Evolutionary conservation across 37 sponge, comb jelly and placozoan species (phyloP), one percentile per base, ranked within the genome.

Genomic region (Agelas oroides): DNA sequence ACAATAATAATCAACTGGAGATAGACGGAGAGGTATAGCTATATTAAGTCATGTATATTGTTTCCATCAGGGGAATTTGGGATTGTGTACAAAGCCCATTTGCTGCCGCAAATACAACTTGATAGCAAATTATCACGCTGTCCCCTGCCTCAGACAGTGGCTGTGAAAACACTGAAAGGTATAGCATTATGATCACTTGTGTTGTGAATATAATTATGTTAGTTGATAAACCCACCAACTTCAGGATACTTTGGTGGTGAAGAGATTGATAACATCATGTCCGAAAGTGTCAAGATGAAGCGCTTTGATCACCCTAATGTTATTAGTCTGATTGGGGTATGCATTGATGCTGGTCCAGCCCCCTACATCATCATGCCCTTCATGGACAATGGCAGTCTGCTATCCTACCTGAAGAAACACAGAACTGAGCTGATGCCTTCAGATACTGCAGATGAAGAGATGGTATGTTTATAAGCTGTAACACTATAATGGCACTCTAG

Each of bases 151-250:
- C 31, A 20, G 32, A 59, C 19, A 2, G 77, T 77, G 31, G 77
- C 77, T 20, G 77, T 77, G 60, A 77, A 77, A 57, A 77, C 77
- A 58, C 61, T 77, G 36, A 77, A 77, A 77, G 77, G 77, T 77
- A 24, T n/a, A 11, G 63, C 3, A 13, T 5, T 14, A 27, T n/a
- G n/a, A 56, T 18, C 15, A 15, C 18, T 25, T 61, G 3, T n/a
- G 27, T 27, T 27, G 2, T 13, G 2, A 61, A 25, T n/a, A 5
- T 11, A 61, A 25, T 61, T 61, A 61, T 46, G 8, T 8, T 46
- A 46, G 46, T 46, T 46, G 3, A 46, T 46, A 8, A 12, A 46
- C 8, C 46, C 8, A 46, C 46, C n/a, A 27, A 46, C 8, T 46
- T 3, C 46, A 46, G 46, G 6, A 46, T 46, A 12, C 8, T 46